Base-by-base conservation (phyloP, 2,797 vertebrate species). In the Cottoperca gobio region DNA sequence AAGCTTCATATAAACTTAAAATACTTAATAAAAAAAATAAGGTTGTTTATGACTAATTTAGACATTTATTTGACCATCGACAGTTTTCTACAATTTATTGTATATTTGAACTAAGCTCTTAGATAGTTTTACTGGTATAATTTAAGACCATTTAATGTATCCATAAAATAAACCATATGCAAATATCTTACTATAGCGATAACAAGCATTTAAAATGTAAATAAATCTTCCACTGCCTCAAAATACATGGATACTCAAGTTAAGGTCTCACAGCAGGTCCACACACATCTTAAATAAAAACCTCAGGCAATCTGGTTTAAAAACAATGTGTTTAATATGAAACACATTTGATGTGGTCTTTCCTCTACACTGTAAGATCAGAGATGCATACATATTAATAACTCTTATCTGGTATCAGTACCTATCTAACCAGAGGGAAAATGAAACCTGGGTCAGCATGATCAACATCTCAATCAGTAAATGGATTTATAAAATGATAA, bases 381-480 rank as follows among this genome's bases (percentile, higher is more conserved):
- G 13, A 65, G 48, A 23, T 58, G 49, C 58, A 78, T 85, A 78
- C 24, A 79, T 83, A 73, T 78, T 85, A 79, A 77, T 82, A 73
- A 63, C 40, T 62, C 62, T 68, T 75, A 76, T 86, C 70, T 81
- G 65, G 54, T 73, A 73, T 81, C 50, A 43, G 49, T 72, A 46
- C 62, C 55, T 66, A 55, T 79, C 70, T 69, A 67, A 67, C 83
- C 65, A 43, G n/a, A 69, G 76, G 73, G 75, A 68, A 82, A 81
- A 81, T 71, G 52, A 72, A 67, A 71, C 62, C 53, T 48, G 26
- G 23, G 23, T 35, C 46, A 16, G 61, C 69, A 54, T 65, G 60
- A 82, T 82, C 48, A 55, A 82, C 88, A 79, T 83, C 55, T 43
- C 31, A 43, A 82, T 75, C 45, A 65, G 53, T 73, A 45, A 59